Conservation (phyloP, 2,888 invertebrate species). For the Chrysina gloriosa region DNA sequence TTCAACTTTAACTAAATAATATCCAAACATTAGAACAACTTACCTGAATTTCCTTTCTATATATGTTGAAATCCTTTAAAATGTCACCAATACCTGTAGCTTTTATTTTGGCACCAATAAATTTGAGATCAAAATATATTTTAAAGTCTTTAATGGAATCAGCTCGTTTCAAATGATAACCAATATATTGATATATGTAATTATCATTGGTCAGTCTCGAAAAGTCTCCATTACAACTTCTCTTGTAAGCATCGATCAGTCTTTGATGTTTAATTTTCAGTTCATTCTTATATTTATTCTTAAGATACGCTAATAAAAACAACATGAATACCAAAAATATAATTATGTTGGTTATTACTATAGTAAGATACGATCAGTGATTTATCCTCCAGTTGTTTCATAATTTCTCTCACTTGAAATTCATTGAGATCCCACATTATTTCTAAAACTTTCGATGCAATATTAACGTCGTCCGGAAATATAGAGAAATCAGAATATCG, state of each 20-base stretch:
- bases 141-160: conserved; percentile 69
- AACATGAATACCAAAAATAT: conserved; percentile 79
- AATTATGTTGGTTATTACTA: conserved; percentile 68
- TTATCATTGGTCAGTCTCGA: conserved; percentile 76
- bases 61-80: conserved; percentile 74
- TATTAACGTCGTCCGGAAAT: conserved; percentile 76
- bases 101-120: conserved; percentile 77
- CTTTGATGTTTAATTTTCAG: conserved; percentile 69
- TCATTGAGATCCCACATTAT: conserved; percentile 66
- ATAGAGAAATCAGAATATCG: conserved; percentile 75
- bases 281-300: conserved; percentile 64
- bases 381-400: conserved; percentile 74
- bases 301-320: conserved; percentile 74
- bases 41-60: conserved; percentile 68
- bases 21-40: background rate
- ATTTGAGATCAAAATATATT: conserved; percentile 75
- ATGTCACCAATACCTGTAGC: conserved; percentile 77
- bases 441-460: conserved; percentile 60
- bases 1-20: background rate
- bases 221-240: conserved; percentile 66
- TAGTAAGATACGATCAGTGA: conserved; percentile 75
- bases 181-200: conserved; percentile 79
- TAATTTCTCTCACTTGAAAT: conserved; percentile 71
- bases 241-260: conserved; percentile 71
- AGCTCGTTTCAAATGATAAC: conserved; percentile 75